Evolutionary conservation across 2,888 invertebrate species (phyloP).

Genomic region (Syrphus vitripennis): DNA sequence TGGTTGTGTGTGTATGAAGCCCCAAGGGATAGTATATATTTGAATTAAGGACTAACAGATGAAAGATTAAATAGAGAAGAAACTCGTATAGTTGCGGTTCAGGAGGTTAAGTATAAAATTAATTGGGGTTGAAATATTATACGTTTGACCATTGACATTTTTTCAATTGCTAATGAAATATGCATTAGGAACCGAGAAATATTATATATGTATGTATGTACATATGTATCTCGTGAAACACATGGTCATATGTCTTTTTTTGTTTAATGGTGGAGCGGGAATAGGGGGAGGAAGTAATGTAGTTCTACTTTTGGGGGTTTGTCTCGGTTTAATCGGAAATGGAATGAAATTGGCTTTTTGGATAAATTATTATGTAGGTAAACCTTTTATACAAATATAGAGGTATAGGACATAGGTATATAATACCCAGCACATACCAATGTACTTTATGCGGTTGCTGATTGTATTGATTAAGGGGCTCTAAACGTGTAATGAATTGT

Average conservation of each 20-base stretch:
- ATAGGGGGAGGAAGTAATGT: not conserved
- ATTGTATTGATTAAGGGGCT: conserved; percentile 24
- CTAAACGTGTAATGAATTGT: conserved; percentile 28
- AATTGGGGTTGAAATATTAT: conserved; percentile 62
- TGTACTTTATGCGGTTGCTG: not conserved
- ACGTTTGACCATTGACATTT: conserved; percentile 63
- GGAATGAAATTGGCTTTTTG: conserved; percentile 18
- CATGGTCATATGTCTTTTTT: conserved; percentile 31
- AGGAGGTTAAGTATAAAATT: conserved; percentile 62
- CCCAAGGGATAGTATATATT: not conserved
- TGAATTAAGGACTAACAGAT: not conserved
- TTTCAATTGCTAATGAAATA: conserved; percentile 56
- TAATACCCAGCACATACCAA: not conserved
- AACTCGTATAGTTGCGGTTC: conserved; percentile 45
- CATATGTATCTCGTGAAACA: conserved; percentile 3
- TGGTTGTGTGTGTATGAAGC: not conserved
- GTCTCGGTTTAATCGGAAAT: not conserved
- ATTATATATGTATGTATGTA: not conserved
- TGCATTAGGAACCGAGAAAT: conserved; percentile 45
- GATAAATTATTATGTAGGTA: not conserved
- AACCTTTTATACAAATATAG: not conserved
- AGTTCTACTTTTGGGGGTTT: not conserved
- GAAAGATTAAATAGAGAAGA: conserved; percentile 12
- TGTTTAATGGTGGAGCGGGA: not conserved
- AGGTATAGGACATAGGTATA: too few relatives aligned